phyloP scores from a whole-genome alignment of 2,888 invertebrate species.

The Peribatodes rhomboidaria region DNA sequence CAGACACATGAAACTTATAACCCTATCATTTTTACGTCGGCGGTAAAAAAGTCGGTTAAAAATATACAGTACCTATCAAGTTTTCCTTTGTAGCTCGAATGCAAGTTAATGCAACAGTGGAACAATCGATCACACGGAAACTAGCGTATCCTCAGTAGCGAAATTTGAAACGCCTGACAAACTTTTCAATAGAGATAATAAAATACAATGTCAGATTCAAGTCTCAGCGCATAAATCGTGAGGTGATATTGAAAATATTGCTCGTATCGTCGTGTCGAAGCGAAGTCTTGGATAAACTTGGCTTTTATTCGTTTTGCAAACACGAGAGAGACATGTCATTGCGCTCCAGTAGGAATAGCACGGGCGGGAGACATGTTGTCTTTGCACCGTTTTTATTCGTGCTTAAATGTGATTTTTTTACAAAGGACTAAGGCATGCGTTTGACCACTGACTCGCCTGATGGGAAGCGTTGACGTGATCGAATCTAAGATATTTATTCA shows the following conservation, averaged over 20 bases:
- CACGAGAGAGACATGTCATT: conserved; percentile 3
- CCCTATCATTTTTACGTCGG: too few relatives aligned
- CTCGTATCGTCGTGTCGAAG: conserved; percentile 7
- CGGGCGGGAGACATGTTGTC: too few relatives aligned
- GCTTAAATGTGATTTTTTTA: too few relatives aligned
- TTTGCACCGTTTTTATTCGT: too few relatives aligned
- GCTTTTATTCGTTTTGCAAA: conserved; percentile 17
- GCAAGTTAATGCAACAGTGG: conserved; percentile 3
- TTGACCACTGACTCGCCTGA: too few relatives aligned
- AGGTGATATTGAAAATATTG: conserved; percentile 25
- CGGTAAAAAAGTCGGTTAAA: too few relatives aligned
- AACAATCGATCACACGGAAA: conserved; percentile 1
- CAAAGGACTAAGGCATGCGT: too few relatives aligned
- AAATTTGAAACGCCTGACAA: conserved; percentile 15
- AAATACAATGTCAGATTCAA: conserved; percentile 21
- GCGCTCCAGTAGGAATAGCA: background rate
- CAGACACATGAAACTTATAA: too few relatives aligned
- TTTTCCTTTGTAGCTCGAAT: background rate
- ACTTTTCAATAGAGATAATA: conserved; percentile 16
- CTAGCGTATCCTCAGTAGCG: conserved; percentile 8
- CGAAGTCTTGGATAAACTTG: conserved; percentile 3
- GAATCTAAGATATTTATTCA: too few relatives aligned
- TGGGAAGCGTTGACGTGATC: too few relatives aligned
- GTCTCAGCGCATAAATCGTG: conserved; percentile 20
- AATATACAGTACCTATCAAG: background rate